Percentiles rank a stretch among this genome's conserved stretches.
Conservation (phyloP, 2,888 invertebrate species). For the Gryllus longicercus region DNA sequence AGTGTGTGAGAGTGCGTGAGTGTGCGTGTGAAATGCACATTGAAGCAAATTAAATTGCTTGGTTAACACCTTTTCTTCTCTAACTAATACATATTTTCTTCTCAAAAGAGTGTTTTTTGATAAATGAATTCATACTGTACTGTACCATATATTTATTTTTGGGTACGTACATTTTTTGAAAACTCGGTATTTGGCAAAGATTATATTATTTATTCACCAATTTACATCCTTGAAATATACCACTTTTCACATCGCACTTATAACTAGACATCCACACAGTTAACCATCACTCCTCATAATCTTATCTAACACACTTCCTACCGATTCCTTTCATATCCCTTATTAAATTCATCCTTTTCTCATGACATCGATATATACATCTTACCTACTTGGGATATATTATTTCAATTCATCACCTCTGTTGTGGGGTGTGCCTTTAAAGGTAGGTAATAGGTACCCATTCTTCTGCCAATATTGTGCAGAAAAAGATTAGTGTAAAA, state of each 20-base stretch:
- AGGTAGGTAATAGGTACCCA: conserved; percentile 3
- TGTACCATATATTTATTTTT: conserved; percentile 29
- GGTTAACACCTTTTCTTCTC: conserved; percentile 18
- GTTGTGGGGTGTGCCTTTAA: background rate
- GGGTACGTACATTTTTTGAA: conserved; percentile 25
- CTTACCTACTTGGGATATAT: background rate
- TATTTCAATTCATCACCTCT: background rate
- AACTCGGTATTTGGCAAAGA: conserved; percentile 10
- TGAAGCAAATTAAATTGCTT: conserved; percentile 3
- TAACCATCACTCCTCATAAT: conserved; percentile 3
- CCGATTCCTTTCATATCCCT: conserved; percentile 1
- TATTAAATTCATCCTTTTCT: background rate
- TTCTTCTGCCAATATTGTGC: conserved; percentile 11
- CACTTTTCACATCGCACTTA: conserved; percentile 3
- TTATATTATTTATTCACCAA: background rate
- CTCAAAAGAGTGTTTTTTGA: conserved; percentile 19
- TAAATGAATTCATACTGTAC: background rate
- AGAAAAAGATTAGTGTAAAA: conserved; percentile 17
- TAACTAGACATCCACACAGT: background rate
- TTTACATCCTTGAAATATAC: conserved; percentile 4
- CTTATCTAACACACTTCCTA: background rate
- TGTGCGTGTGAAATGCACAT: conserved; percentile 35
- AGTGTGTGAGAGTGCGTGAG: conserved; percentile 38
- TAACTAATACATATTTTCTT: conserved; percentile 11
- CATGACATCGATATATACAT: background rate